These are phyloP conservation scores for Saxicola maurus DNA, from an alignment of 2,797 vertebrate genomes.

Conservation along the genomic window DNA sequence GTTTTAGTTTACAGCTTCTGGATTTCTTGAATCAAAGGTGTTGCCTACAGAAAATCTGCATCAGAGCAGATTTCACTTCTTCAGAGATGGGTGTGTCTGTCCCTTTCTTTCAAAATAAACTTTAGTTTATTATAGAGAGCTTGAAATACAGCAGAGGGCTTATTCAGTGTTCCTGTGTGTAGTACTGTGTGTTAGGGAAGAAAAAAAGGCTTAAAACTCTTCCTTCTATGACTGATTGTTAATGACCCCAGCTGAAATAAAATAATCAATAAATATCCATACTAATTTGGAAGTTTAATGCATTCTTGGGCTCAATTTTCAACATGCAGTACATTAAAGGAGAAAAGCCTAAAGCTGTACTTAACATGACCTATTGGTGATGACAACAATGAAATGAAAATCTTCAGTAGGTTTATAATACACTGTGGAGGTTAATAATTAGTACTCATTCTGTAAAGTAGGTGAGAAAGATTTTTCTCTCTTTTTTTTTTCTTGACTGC, in stretches of 20 bases:
- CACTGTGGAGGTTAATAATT: not conserved
- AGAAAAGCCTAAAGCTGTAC: not conserved
- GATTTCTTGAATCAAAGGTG: not conserved
- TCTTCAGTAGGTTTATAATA: not conserved
- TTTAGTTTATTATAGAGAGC: not conserved
- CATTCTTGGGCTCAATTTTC: not conserved
- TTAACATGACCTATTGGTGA: not conserved
- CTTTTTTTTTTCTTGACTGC: not conserved
- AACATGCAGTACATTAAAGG: not conserved
- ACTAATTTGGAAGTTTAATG: slow-evolving; percentile 11
- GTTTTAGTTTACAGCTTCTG: not conserved
- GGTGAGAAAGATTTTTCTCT: not conserved
- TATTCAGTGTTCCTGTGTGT: not conserved
- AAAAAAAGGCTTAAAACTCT: not conserved
- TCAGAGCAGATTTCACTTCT: not conserved
- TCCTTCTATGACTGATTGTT: not conserved
- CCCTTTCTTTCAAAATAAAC: not conserved
- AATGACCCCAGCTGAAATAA: not conserved
- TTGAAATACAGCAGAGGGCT: not conserved
- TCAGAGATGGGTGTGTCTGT: not conserved
- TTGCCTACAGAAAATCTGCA: not conserved
- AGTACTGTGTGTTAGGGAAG: not conserved
- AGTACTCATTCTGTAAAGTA: not conserved
- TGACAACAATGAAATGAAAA: slow-evolving; percentile 1
- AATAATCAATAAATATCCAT: not conserved